These are phyloP conservation scores for Lepus europaeus DNA, from an alignment of 2,113 vertebrate genomes.

Conservation along the genomic window DNA sequence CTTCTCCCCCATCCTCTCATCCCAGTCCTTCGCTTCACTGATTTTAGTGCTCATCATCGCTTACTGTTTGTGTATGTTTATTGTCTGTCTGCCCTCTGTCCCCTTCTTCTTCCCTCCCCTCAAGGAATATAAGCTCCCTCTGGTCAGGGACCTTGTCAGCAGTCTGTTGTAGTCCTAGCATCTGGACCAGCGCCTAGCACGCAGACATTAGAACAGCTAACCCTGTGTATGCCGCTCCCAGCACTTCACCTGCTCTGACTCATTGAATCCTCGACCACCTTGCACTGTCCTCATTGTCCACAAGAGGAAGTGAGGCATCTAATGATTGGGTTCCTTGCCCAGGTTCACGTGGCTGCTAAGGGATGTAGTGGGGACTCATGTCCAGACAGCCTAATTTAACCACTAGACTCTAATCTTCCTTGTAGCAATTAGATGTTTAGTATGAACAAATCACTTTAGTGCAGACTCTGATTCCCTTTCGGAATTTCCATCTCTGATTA, in stretches of 20 bases:
- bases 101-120: too few relatives aligned
- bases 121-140: background rate
- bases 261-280: background rate
- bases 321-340: background rate
- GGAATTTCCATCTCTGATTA: conserved; percentile 6
- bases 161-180: background rate
- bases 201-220: background rate
- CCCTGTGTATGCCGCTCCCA: background rate
- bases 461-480: conserved; percentile 22
- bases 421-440: background rate
- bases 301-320: background rate
- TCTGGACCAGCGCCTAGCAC: background rate
- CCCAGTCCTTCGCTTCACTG: background rate
- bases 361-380: background rate
- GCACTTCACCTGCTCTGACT: background rate
- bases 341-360: background rate
- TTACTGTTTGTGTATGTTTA: background rate
- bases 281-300: background rate
- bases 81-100: background rate
- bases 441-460: conserved; percentile 21
- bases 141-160: background rate
- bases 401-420: background rate
- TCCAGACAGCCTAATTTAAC: background rate
- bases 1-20: background rate
- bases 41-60: background rate